Evolutionary conservation across 2,888 invertebrate genomes (phyloP), one percentile per base, ranked within the genome.

Genomic region (Stenichneumon culpator): DNA sequence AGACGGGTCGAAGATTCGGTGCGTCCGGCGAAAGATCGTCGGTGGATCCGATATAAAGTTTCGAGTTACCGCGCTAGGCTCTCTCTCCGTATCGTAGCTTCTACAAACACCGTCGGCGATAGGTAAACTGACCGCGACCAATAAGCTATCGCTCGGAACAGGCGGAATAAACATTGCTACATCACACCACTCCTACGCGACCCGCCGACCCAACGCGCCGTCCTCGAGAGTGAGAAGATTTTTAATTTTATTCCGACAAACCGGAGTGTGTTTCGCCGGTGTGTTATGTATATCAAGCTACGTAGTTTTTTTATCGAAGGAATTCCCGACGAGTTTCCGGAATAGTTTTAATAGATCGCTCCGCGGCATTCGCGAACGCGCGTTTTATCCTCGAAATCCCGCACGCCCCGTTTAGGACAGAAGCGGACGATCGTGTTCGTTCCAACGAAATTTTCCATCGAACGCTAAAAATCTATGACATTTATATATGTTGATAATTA

Each of bases 231-330:
- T 32, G 19, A 52, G 25, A 52, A 79, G 79, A 72, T 65, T n/a
- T 57, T 82, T 72, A 57, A 82, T 82, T 82, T 67, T 72, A 82
- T 72, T 36, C 44, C 65, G 25, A 36, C 22, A 78, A 82, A 78
- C 54, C 72, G 25, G 65, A 68, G 78, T 78, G n/a, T 14, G 44
- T 47, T 47, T 57, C n/a, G 25, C 65, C n/a, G 32, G 2, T 22
- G 32, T 60, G 4, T 47, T 16, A 47, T 16, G 54, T n/a, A 54
- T 77, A 65, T 77, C 60, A 25, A 44, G 44, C 36, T 44, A 67
- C 44, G n/a, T 4, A 39, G 9, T 14, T 28, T 44, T 69, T 54
- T 25, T 70, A 19, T 70, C 54, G 28, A n/a, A 28, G 82, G 44
- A 77, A 65, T 77, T 47, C 57, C 32, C 39, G 72, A 57, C 72